Percentiles rank a stretch among this genome's conserved stretches.
These are phyloP conservation scores for Odontomachus brunneus DNA, from an alignment of 1,140 invertebrate species.

Conservation along the genomic window DNA sequence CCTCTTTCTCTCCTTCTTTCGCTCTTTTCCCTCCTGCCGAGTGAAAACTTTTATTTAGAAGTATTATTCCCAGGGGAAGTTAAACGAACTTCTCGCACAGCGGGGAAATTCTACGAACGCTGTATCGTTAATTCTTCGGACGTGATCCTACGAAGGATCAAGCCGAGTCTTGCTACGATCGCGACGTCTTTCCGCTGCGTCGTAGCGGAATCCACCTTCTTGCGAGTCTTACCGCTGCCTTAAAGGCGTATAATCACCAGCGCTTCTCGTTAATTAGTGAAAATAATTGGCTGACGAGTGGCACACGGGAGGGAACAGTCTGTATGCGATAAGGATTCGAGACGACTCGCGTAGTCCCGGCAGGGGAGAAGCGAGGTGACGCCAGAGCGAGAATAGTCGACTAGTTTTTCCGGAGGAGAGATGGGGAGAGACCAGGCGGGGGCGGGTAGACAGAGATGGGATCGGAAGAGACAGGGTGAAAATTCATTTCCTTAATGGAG, in stretches of 20 bases:
- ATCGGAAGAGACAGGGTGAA: slow-evolving; percentile 59
- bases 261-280: slow-evolving; percentile 64
- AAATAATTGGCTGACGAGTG: slow-evolving; percentile 64
- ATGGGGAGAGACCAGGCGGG: background rate
- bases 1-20: too few relatives aligned
- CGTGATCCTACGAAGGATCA: background rate
- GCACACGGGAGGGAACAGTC: slow-evolving; percentile 14
- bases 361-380: background rate
- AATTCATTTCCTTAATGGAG: slow-evolving; percentile 79
- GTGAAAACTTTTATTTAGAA: too few relatives aligned
- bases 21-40: too few relatives aligned
- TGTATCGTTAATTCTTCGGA: too few relatives aligned
- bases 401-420: slow-evolving; percentile 12
- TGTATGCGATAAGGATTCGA: slow-evolving; percentile 63
- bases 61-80: too few relatives aligned
- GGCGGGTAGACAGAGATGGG: background rate
- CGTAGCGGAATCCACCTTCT: background rate
- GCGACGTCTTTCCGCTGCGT: background rate
- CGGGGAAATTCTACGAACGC: too few relatives aligned
- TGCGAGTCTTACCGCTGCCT: background rate
- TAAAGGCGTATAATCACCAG: slow-evolving; percentile 23
- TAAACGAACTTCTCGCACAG: too few relatives aligned
- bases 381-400: background rate
- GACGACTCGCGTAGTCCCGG: slow-evolving; percentile 7
- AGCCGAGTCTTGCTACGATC: background rate